These are phyloP conservation scores for Phalloptychus januarius DNA, from an alignment of 2,797 vertebrate genomes.

Conservation along the genomic window DNA sequence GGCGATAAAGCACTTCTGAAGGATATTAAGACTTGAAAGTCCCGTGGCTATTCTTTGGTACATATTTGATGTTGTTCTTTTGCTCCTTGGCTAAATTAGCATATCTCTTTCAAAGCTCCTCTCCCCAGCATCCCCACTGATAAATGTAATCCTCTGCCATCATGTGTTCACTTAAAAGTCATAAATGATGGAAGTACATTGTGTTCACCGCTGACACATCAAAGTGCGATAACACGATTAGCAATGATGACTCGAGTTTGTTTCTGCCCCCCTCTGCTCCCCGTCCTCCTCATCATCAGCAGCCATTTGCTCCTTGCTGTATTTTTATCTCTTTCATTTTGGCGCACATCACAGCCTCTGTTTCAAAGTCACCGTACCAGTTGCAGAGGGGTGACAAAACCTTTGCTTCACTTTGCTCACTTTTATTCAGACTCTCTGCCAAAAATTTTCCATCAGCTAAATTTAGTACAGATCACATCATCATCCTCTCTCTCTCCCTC, in stretches of 20 bases:
- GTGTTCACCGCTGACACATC: slow-evolving; percentile 90
- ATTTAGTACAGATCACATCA: slow-evolving; percentile 63
- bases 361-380: slow-evolving; percentile 58
- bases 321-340: slow-evolving; percentile 67
- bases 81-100: slow-evolving; percentile 95
- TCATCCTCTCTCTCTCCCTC: slow-evolving; percentile 29
- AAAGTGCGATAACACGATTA: slow-evolving; percentile 90
- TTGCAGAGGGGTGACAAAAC: slow-evolving; percentile 56
- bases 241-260: slow-evolving; percentile 87
- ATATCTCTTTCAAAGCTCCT: slow-evolving; percentile 91
- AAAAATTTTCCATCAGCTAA: slow-evolving; percentile 63
- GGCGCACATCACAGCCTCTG: slow-evolving; percentile 48
- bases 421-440: slow-evolving; percentile 63
- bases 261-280: slow-evolving; percentile 52
- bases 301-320: slow-evolving; percentile 55
- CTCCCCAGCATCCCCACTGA: slow-evolving; percentile 72
- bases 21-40: slow-evolving; percentile 96
- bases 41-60: slow-evolving; percentile 94
- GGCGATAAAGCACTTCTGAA: slow-evolving; percentile 96
- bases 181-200: slow-evolving; percentile 89
- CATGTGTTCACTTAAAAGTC: slow-evolving; percentile 91
- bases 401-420: slow-evolving; percentile 54
- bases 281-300: slow-evolving; percentile 65
- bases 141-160: slow-evolving; percentile 91
- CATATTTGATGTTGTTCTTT: slow-evolving; percentile 96